Conservation (phyloP, 2,797 vertebrate species). For the Phrynocephalus guinanensis region DNA sequence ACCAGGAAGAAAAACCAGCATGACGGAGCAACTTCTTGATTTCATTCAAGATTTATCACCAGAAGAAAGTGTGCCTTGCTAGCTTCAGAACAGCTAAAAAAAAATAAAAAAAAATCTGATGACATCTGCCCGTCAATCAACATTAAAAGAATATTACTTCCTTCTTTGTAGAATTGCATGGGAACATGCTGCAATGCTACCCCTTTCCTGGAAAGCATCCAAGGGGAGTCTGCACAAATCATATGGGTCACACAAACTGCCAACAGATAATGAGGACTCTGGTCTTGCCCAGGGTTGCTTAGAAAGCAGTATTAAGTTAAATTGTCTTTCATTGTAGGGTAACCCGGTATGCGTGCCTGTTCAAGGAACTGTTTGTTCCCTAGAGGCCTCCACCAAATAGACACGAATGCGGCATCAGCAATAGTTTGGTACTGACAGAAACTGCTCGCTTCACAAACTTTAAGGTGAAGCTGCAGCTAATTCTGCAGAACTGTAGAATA, state of each 20-base stretch:
- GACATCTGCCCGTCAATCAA: background rate
- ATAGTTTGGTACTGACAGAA: background rate
- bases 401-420: background rate
- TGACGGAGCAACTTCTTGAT: no score
- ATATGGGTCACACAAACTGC: background rate
- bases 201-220: background rate
- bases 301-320: slow-evolving; percentile 14
- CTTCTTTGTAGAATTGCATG: background rate
- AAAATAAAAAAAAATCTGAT: background rate
- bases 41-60: no score
- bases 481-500: slow-evolving; percentile 13
- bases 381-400: background rate
- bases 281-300: slow-evolving; percentile 6
- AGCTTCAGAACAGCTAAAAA: background rate
- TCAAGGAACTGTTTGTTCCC: slow-evolving; percentile 6
- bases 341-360: background rate
- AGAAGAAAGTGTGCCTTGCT: no score
- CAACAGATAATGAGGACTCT: background rate
- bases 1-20: no score
- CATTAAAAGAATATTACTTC: slow-evolving; percentile 2
- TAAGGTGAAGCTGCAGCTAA: background rate
- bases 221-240: slow-evolving; percentile 12
- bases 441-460: background rate
- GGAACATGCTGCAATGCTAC: background rate
- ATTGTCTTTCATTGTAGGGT: slow-evolving; percentile 11